Evolutionary conservation across 2,888 invertebrate species (phyloP), one percentile per base, ranked within the genome.

Genomic region (Reticulitermes lucifugus): DNA sequence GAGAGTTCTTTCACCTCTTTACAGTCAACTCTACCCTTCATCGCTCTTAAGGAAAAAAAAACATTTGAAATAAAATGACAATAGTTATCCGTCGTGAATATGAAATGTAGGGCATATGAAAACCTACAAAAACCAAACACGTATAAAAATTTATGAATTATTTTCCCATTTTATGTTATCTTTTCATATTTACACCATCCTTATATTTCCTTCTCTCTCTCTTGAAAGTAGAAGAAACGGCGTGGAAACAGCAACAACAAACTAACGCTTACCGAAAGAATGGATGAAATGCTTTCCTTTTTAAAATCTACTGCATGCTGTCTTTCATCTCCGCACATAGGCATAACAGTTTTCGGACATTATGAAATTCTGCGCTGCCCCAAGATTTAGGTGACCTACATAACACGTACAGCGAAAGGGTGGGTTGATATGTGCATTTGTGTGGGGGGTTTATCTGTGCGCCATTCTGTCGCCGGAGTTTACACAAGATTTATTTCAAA

Each of bases 401-500:
- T 35, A 41, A 73, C 12, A 41, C 25, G 41, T 73, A 41, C 73
- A 73, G 73, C 1, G 65, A 65, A n/a, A 65, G 65, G 25, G 65
- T 14, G 29, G 71, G 29, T 73, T 73, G 73, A 73, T 73, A 73
- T 41, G 73, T 73, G 73, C 41, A 21, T 41, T n/a, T 35, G 12
- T 12, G 46, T 7, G 2, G 73, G 35, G 41, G 41, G 41, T 0
- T 1, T 41, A 73, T 73, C 73, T 73, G 73, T 22, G 73, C 73
- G 73, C 73, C 73, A 41, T 73, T 73, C 73, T 73, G 73, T 59
- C 80, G 55, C 59, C 80, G 51, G 80, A 59, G 51, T 80, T 80
- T 80, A 80, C 59, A 60, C 59, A 80, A 59, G 80, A 80, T 80
- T 80, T 80, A 80, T 59, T 25, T 25, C 22, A 35, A 80, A 59